phyloP scores from a whole-genome alignment of 2,888 invertebrate species.

The Cinara cedri region DNA sequence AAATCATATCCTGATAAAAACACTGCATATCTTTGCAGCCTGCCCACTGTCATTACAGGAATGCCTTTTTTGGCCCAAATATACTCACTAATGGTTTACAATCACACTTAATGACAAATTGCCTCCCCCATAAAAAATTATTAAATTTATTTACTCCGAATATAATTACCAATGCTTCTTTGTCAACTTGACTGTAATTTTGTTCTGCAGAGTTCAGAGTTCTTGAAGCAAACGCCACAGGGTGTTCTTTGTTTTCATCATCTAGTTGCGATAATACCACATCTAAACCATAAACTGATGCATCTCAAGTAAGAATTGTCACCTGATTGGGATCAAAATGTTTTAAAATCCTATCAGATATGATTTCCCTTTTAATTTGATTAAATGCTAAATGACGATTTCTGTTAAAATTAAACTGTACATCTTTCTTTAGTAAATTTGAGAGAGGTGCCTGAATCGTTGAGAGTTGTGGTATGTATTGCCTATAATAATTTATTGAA shows the following conservation, averaged over 20 bases:
- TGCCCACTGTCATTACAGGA: constrained; percentile 56
- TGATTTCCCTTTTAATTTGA: too few species aligned
- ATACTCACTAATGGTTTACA: constrained; percentile 54
- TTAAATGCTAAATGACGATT: too few species aligned
- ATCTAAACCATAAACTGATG: constrained; percentile 41
- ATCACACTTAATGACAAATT: constrained; percentile 44
- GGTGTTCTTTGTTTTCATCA: constrained; percentile 15
- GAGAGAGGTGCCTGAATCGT: too few species aligned
- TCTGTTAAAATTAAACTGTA: too few species aligned
- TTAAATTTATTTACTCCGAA: constrained; percentile 43
- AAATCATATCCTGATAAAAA: constrained; percentile 47
- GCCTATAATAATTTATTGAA: too few species aligned
- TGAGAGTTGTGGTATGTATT: too few species aligned
- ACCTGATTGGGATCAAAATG: too few species aligned
- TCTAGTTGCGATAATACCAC: constrained; percentile 44
- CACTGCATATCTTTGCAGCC: constrained; percentile 52
- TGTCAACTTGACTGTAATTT: constrained; percentile 48
- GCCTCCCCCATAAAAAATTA: constrained; percentile 39
- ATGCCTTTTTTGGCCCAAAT: constrained; percentile 55
- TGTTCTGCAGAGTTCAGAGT: constrained; percentile 38
- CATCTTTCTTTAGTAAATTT: too few species aligned
- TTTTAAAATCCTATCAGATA: too few species aligned
- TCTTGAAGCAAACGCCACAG: constrained; percentile 48
- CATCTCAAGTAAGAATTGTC: constrained; percentile 35
- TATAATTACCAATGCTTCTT: constrained; percentile 45